Percentiles rank a stretch among this genome's conserved stretches.
phyloP scores from a whole-genome alignment of 2,888 invertebrate species.

The Bellardia pandia region DNA sequence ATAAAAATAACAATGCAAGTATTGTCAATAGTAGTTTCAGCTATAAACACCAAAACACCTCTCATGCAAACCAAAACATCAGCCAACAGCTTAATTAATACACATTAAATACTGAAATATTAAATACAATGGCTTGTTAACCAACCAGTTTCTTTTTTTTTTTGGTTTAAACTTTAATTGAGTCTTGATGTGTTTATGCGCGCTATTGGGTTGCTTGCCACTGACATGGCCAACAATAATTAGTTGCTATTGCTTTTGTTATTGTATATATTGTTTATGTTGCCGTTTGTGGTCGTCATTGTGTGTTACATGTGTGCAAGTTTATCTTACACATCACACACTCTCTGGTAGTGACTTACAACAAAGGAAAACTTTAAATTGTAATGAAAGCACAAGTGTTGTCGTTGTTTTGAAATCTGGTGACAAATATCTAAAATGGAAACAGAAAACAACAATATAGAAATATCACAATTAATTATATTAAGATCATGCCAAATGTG shows the following conservation, averaged over 20 bases:
- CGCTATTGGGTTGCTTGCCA: slow-evolving; percentile 64
- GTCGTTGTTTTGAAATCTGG: slow-evolving; percentile 21
- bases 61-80: background rate
- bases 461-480: slow-evolving; percentile 10
- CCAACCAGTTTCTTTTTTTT: slow-evolving; percentile 2
- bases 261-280: slow-evolving; percentile 19
- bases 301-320: slow-evolving; percentile 29
- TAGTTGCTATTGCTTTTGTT: slow-evolving; percentile 7
- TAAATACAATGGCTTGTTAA: slow-evolving; percentile 35
- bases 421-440: slow-evolving; percentile 23
- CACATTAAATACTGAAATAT: background rate
- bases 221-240: slow-evolving; percentile 70
- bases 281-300: slow-evolving; percentile 22
- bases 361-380: slow-evolving; percentile 16
- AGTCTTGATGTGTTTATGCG: slow-evolving; percentile 46
- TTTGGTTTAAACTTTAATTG: slow-evolving; percentile 33
- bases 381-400: slow-evolving; percentile 55
- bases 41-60: slow-evolving; percentile 41
- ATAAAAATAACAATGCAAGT: slow-evolving; percentile 17
- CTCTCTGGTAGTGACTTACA: background rate
- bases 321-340: background rate
- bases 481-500: slow-evolving; percentile 50
- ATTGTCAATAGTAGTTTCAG: slow-evolving; percentile 35
- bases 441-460: background rate
- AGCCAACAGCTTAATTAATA: background rate